Evolutionary conservation across 1,140 invertebrate species (phyloP), one percentile per base, ranked within the genome.

Genomic region (Pachypeltis micranthus): DNA sequence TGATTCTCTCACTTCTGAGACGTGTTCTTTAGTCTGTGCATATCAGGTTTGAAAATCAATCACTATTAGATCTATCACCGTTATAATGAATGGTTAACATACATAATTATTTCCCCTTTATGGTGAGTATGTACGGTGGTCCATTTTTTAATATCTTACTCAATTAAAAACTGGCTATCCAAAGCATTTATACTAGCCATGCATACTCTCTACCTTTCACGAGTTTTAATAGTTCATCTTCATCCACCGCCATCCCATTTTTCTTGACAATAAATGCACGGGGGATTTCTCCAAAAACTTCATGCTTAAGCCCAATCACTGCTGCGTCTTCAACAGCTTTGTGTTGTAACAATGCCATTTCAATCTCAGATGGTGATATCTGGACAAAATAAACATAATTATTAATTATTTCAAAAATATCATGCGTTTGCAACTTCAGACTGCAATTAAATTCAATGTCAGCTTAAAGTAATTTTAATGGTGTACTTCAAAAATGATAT

Each of bases 241-340:
- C 79, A 66, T 85, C 81, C 68, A 88, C 90, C 7, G 7, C 21
- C 0, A 2, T 81, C 51, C 84, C 87, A 65, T 91, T 83, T 69
- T 87, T 90, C 0, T 93, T 82, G 0, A 90, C 93, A 1, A 98
- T 84, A 74, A 96, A 98, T 75, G 94, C 96, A 72, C 97, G 96
- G 0, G 96, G 83, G 70, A 91, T 92, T 78, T 98, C 91, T 25
- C 96, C 95, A 74, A 98, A 98, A 10, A 97, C 82, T 0, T 83
- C 79, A 76, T 98, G 94, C 1, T 91, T 88, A 69, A 87, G 86
- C 12, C 93, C 87, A 0, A 98, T 95, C 2, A 95, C 95, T 1
- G 96, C 96, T 1, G 93, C 90, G 75, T 98, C 96, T 0, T 92
- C 83, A 0, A 98, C 86, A n/a, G 80, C 78, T 2, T 76, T 72